Evolutionary conservation across 2,797 vertebrate species (phyloP), one percentile per base, ranked within the genome.

Genomic region (Gymnothorax reevesii): DNA sequence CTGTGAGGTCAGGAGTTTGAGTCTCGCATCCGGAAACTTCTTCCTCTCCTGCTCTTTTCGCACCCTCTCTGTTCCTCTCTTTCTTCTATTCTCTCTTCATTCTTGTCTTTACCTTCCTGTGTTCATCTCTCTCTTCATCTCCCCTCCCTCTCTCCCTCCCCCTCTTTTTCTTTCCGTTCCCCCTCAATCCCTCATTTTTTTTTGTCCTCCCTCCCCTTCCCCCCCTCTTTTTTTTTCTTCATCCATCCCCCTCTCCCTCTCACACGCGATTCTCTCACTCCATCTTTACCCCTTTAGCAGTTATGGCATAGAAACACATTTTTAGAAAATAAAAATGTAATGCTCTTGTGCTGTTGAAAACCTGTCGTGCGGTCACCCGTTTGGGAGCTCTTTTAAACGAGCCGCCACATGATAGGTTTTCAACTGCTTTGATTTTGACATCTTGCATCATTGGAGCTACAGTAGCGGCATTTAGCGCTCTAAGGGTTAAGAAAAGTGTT

Each of bases 1-100:
- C 98, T 12, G 95, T 99, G 87, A 96, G 97, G 99, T 99, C 84
- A 8, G 33, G 55, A 2, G 27, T 20, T 22, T 55, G 8, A 7
- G 25, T 15, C 3, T 52, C n/a, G n/a, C 0, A 33, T 20, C 13
- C n/a, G 25, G 20, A 82, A n/a, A 7, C 49, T 66, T 66, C 62
- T 66, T 12, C 20, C 8, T 9, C 33, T 71, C 2, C 22, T 9
- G 66, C 62, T 66, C 62, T 20, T 20, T 66, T 71, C 27, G 4
- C 13, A 25, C 66, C n/a, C 66, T 7, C 66, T 0, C 3, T 7
- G 2, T 25, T 9, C 1, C 42, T 52, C 73, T 49, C 69, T 33
- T 8, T 8, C 22, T 4, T 27, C 1, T 27, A 12, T 7, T 1
- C 62, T n/a, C 2, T 66, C 22, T n/a, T 22, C 33, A 42, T 2